These are phyloP conservation scores for Mythimna loreyi DNA, from an alignment of 2,888 invertebrate genomes.

Conservation along the genomic window DNA sequence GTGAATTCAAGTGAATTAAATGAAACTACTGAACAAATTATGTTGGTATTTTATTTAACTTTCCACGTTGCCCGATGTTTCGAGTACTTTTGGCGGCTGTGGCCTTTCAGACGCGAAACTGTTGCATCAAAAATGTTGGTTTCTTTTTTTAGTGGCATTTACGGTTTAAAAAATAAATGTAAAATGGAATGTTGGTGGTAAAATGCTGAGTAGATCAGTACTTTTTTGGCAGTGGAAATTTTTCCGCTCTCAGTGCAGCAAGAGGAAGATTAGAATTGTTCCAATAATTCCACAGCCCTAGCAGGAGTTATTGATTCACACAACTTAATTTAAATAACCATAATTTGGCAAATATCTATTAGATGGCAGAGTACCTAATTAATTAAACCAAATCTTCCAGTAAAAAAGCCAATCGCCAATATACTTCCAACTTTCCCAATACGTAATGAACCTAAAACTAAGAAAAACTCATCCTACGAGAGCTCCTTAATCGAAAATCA, in stretches of 20 bases:
- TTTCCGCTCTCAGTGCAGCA: too few species aligned
- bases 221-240: too few species aligned
- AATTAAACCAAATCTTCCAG: not conserved
- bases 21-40: slow-evolving; percentile 38
- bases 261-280: too few species aligned
- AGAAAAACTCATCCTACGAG: slow-evolving; percentile 54
- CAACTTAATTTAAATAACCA: not conserved
- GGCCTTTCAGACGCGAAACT: slow-evolving; percentile 1
- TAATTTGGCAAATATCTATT: not conserved
- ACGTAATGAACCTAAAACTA: slow-evolving; percentile 29
- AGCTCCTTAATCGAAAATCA: slow-evolving; percentile 70
- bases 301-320: not conserved
- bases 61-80: slow-evolving; percentile 16
- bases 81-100: not conserved
- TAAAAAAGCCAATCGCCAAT: slow-evolving; percentile 2
- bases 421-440: slow-evolving; percentile 38
- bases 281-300: not conserved
- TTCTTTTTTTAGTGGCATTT: not conserved
- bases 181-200: not conserved
- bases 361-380: not conserved
- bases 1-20: slow-evolving; percentile 28
- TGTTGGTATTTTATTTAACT: slow-evolving; percentile 25
- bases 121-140: slow-evolving; percentile 35
- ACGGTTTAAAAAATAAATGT: not conserved
- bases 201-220: too few species aligned